A percentile compares a stretch with the other conserved stretches of the same genome.
Conservation (phyloP, 2,888 invertebrate species). For the Ferdinandea cuprea region DNA sequence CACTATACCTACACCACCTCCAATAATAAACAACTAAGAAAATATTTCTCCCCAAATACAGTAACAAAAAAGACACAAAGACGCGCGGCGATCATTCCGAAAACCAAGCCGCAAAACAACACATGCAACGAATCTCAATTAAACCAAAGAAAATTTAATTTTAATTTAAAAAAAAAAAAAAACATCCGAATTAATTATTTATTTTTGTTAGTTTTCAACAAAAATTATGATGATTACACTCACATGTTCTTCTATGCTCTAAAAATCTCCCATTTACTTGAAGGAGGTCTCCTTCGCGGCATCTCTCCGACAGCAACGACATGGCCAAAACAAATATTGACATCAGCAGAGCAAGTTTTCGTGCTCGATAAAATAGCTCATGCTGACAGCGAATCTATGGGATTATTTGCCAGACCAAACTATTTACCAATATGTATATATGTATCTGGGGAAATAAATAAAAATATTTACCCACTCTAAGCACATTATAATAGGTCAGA, state of each 20-base stretch:
- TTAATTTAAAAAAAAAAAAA: too few relatives aligned
- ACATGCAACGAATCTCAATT: constrained; percentile 25
- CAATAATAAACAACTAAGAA: constrained; percentile 16
- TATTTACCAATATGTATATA: constrained; percentile 11
- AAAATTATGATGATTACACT: constrained; percentile 50
- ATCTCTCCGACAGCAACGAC: constrained; percentile 1
- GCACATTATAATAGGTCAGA: background rate
- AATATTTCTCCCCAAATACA: constrained; percentile 17
- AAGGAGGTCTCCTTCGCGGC: constrained; percentile 15
- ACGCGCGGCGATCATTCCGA: background rate
- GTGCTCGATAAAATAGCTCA: constrained; percentile 49
- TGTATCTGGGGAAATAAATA: constrained; percentile 7
- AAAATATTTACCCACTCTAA: constrained; percentile 18
- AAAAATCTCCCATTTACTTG: constrained; percentile 51
- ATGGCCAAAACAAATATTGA: constrained; percentile 66
- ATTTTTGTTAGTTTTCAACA: constrained; percentile 28
- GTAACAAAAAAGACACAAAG: constrained; percentile 1
- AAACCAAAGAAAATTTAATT: constrained; percentile 15
- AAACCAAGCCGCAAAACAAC: background rate
- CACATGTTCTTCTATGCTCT: constrained; percentile 48
- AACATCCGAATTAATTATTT: constrained; percentile 33
- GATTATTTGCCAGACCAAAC: constrained; percentile 25
- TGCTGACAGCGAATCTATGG: constrained; percentile 47
- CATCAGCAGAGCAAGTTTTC: constrained; percentile 50
- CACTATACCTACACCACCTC: too few relatives aligned